phyloP scores from a whole-genome alignment of 2,797 vertebrate species.

The Sebastes paucispinis region DNA sequence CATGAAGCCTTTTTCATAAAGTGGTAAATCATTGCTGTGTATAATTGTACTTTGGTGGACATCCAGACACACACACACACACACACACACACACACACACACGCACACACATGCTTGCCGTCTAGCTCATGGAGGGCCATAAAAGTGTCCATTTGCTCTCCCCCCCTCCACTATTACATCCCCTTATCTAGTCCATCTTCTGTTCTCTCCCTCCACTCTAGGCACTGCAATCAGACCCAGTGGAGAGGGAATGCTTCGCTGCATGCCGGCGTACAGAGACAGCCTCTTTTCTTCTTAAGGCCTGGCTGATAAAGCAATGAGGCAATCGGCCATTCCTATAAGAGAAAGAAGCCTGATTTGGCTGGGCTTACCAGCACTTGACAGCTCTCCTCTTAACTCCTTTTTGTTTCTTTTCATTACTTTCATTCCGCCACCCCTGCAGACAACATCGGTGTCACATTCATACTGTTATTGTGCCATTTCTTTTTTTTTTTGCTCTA shows the following conservation, averaged over 20 bases:
- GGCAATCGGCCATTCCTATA: constrained; percentile 66
- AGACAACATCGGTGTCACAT: constrained; percentile 3
- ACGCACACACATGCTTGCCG: not conserved
- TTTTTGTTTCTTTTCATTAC: constrained; percentile 15
- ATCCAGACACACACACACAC: constrained; percentile 6
- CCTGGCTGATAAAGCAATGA: constrained; percentile 66
- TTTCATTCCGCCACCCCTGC: not conserved
- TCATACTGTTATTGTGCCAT: not conserved
- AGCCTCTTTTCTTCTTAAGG: constrained; percentile 50
- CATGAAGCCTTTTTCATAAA: constrained; percentile 4
- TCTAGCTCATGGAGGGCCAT: constrained; percentile 20
- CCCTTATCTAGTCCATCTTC: constrained; percentile 63
- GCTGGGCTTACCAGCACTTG: not conserved
- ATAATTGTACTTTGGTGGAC: constrained; percentile 14
- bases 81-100: not conserved
- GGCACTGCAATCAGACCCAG: constrained; percentile 53
- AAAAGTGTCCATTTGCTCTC: constrained; percentile 55
- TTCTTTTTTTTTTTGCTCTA: not conserved
- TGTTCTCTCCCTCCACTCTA: constrained; percentile 28
- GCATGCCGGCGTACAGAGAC: constrained; percentile 21
- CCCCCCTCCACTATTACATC: constrained; percentile 46
- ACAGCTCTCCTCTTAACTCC: constrained; percentile 13
- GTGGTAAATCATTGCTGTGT: not conserved
- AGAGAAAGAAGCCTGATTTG: constrained; percentile 42
- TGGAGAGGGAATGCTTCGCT: constrained; percentile 37